A percentile compares a stretch with the other conserved stretches of the same genome.
These are phyloP conservation scores for Batillaria attramentaria DNA, from an alignment of 1,140 invertebrate species.

Conservation along the genomic window DNA sequence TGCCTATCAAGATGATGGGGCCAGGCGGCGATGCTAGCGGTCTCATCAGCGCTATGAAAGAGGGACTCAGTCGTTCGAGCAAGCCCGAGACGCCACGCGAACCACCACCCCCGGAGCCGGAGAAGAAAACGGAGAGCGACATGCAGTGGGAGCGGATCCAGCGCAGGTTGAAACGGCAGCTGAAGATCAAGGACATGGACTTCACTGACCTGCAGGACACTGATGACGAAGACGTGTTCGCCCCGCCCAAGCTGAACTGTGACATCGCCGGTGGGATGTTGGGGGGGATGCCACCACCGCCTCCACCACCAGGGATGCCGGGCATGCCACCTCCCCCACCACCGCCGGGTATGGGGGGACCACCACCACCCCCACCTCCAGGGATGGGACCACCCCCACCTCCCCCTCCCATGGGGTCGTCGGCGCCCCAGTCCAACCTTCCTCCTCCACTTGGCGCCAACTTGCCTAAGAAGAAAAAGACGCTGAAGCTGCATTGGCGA, in stretches of 20 bases:
- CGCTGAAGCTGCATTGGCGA: slow-evolving; percentile 99
- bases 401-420: slow-evolving; percentile 65
- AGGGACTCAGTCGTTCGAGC: slow-evolving; percentile 77
- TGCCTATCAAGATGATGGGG: slow-evolving; percentile 45
- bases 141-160: slow-evolving; percentile 95
- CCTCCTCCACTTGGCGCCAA: slow-evolving; percentile 71
- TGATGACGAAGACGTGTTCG: slow-evolving; percentile 71
- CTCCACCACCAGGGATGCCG: slow-evolving; percentile 70
- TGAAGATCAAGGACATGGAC: slow-evolving; percentile 95
- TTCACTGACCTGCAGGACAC: slow-evolving; percentile 90
- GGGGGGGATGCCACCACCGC: slow-evolving; percentile 73
- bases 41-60: slow-evolving; percentile 93
- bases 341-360: slow-evolving; percentile 58
- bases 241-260: slow-evolving; percentile 47
- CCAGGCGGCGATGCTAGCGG: slow-evolving; percentile 85
- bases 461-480: slow-evolving; percentile 93
- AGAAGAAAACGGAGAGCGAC: slow-evolving; percentile 94
- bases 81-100: slow-evolving; percentile 70
- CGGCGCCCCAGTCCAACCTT: slow-evolving; percentile 64
- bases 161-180: slow-evolving; percentile 83
- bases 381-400: slow-evolving; percentile 71
- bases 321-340: slow-evolving; percentile 70
- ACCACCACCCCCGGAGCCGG: slow-evolving; percentile 69
- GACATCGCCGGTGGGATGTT: slow-evolving; percentile 58
- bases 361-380: slow-evolving; percentile 66